A percentile compares a stretch with the other conserved stretches of the same genome.
These are phyloP conservation scores for Lacerta viridis DNA, from an alignment of 2,797 vertebrate genomes.

Conservation along the genomic window DNA sequence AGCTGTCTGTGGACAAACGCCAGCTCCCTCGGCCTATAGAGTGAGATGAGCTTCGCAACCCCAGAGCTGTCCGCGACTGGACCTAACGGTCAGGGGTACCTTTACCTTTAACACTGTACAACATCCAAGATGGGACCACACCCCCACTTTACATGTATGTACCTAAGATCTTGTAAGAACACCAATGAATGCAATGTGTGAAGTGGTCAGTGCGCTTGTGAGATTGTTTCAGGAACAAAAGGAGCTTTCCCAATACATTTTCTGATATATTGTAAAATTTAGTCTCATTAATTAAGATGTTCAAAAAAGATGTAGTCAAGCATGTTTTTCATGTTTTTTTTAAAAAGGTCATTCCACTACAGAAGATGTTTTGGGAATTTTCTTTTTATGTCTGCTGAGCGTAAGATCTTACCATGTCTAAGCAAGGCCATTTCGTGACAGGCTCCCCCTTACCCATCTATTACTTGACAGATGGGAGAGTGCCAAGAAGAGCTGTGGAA, in stretches of 20 bases:
- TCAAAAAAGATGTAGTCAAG: slow-evolving; percentile 39
- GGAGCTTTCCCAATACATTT: not conserved
- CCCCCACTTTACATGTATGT: too few species aligned
- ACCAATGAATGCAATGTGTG: too few species aligned
- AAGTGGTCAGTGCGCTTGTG: too few species aligned
- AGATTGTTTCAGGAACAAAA: too few species aligned
- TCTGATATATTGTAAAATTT: not conserved
- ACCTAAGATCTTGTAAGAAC: too few species aligned
- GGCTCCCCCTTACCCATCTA: slow-evolving; percentile 14
- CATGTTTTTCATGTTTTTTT: not conserved
- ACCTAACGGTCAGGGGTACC: too few species aligned
- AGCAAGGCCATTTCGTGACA: slow-evolving; percentile 39
- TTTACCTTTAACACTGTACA: too few species aligned
- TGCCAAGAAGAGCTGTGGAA: not conserved
- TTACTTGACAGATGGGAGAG: slow-evolving; percentile 16
- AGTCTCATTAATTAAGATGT: slow-evolving; percentile 42
- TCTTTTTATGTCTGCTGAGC: not conserved
- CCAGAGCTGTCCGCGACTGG: too few species aligned
- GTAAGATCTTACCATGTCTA: slow-evolving; percentile 19
- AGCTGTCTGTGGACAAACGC: too few species aligned
- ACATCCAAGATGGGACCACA: too few species aligned
- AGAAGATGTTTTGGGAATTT: slow-evolving; percentile 9
- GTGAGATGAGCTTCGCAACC: too few species aligned
- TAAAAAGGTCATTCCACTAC: not conserved
- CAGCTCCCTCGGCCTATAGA: too few species aligned